Evolutionary conservation across 2,888 invertebrate genomes (phyloP), one percentile per base, ranked within the genome.

Genomic region (Hylaea fasciaria): DNA sequence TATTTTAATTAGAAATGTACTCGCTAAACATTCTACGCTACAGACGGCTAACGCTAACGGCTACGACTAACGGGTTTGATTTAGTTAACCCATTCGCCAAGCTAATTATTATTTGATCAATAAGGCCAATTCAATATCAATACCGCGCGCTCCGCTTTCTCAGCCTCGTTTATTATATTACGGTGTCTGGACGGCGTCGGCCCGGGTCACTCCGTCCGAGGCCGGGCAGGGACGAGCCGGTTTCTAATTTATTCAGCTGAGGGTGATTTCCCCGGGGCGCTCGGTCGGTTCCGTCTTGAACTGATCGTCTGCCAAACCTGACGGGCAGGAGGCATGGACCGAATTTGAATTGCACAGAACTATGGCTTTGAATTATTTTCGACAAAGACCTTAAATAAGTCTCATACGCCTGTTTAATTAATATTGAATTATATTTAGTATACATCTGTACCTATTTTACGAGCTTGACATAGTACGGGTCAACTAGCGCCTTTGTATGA

Each of bases 201-300:
- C 13, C 14, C 32, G 40, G 50, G 37, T 14, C 45, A 28, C 35
- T 22, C 17, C 7, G 44, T 53, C 41, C 32, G 35, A 53, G 49
- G 46, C 14, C 17, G 47, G 35, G 37, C 47, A 29, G 44, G 10
- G 32, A 32, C 32, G 32, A 4, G 32, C 22, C 29, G 47, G 40
- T 65, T 58, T 51, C 62, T 69, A 70, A 71, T 68, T 65, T 70
- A 69, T 70, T 69, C 65, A 61, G 60, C 56, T 54, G 59, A 62
- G 56, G 57, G 17, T 63, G 69, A 70, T 71, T 73, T 70, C 71
- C 71, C 72, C 48, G 17, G 67, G 62, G 69, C 54, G 16, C 22
- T 13, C 40, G 43, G 39, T 9, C 16, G 17, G 40, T 39, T 40
- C 39, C 50, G 48, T 45, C 57, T 45, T 43, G 48, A 43, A 49